Evolutionary conservation across 2,888 invertebrate species (phyloP).

Genomic region (Epinotia ramella): DNA sequence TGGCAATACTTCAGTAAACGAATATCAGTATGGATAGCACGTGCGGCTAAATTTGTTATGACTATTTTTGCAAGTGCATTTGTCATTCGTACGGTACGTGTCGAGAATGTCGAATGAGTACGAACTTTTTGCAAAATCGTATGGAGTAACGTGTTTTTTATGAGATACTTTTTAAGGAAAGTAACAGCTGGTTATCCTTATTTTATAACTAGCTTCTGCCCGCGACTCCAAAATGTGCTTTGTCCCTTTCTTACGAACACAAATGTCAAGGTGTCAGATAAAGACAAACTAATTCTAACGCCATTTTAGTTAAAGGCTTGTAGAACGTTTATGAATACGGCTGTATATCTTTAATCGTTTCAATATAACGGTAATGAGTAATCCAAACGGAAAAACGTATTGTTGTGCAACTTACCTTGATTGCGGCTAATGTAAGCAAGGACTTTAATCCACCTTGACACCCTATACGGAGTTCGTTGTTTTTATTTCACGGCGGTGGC

Average conservation of each 20-base stretch:
- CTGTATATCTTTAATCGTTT: background rate
- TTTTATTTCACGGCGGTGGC: background rate
- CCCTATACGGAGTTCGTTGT: background rate
- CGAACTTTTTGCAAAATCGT: background rate
- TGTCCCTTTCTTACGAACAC: no score
- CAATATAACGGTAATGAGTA: background rate
- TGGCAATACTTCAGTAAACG: constrained; percentile 25
- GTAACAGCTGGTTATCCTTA: no score
- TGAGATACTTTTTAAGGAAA: no score
- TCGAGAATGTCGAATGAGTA: background rate
- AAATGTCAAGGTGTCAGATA: no score
- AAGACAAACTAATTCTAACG: no score
- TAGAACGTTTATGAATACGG: no score
- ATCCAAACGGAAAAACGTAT: constrained; percentile 5
- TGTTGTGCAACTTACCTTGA: constrained; percentile 27
- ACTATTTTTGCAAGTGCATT: constrained; percentile 31
- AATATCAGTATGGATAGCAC: constrained; percentile 11
- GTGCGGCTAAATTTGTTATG: constrained; percentile 4
- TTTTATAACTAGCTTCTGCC: no score
- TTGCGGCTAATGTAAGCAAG: constrained; percentile 15
- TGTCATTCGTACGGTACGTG: constrained; percentile 30
- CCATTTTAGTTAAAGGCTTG: no score
- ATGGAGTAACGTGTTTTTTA: background rate
- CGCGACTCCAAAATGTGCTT: no score
- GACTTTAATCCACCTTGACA: constrained; percentile 34